phyloP scores from a whole-genome alignment of 2,113 vertebrate genomes.

The Herpetotheres cachinnans region DNA sequence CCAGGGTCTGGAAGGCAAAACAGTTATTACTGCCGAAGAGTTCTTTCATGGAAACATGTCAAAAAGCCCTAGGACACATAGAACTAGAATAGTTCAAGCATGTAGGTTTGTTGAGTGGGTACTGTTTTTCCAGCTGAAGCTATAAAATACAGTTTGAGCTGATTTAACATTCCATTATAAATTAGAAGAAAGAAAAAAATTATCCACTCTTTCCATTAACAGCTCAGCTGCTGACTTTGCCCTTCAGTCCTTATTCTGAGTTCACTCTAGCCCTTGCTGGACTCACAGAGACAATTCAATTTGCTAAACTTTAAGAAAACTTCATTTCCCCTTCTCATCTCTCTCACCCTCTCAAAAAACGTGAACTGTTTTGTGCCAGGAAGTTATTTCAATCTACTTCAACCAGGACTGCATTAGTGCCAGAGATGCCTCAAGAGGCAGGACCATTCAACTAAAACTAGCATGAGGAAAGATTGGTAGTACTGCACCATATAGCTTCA shows the following conservation, averaged over 20 bases:
- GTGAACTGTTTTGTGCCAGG: neutral
- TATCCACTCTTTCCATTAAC: neutral
- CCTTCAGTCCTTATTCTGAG: neutral
- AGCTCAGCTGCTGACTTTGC: neutral
- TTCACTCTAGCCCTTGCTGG: accelerated
- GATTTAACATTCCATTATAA: neutral
- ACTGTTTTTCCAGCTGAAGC: neutral
- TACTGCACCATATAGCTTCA: neutral
- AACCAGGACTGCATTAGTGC: neutral
- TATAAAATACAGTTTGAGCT: neutral
- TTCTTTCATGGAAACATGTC: neutral
- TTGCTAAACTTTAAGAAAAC: neutral
- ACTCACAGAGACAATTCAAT: neutral
- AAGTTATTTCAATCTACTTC: neutral
- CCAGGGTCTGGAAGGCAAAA: neutral
- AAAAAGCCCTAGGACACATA: neutral
- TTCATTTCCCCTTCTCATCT: neutral
- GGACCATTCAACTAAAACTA: neutral
- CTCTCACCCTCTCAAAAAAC: neutral
- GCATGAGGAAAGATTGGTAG: neutral
- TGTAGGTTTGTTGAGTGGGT: neutral
- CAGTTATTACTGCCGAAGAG: neutral
- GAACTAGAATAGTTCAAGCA: neutral
- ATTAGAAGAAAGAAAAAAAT: neutral
- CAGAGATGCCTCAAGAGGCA: neutral